These are phyloP conservation scores for Uromys caudimaculatus DNA, from an alignment of 2,797 vertebrate species.

Conservation along the genomic window DNA sequence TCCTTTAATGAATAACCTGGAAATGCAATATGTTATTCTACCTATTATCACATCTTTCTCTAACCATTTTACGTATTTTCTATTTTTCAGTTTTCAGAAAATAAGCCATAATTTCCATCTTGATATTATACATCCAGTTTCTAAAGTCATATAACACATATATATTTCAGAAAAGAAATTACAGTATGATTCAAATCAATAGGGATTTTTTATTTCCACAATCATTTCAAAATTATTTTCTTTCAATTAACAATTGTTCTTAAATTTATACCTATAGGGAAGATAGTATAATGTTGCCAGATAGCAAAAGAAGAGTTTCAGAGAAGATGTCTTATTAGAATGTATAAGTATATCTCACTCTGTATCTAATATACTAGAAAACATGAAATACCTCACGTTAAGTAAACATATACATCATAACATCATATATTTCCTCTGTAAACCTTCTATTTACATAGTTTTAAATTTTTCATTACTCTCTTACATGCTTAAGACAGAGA, in stretches of 20 bases:
- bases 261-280: neutral
- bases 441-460: slow-evolving; percentile 5
- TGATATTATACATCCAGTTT: neutral
- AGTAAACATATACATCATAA: slow-evolving; percentile 12
- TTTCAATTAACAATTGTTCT: neutral
- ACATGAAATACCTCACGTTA: neutral
- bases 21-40: slow-evolving; percentile 37
- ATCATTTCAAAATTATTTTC: neutral
- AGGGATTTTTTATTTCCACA: neutral
- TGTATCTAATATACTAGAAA: neutral
- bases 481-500: slow-evolving; percentile 37
- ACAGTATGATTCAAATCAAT: neutral
- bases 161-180: neutral
- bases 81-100: slow-evolving; percentile 27
- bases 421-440: neutral
- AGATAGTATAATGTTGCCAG: neutral
- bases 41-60: slow-evolving; percentile 8
- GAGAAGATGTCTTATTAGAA: neutral
- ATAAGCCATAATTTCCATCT: neutral
- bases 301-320: neutral
- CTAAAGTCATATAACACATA: neutral
- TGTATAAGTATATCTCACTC: neutral
- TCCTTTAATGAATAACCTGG: neutral
- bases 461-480: neutral
- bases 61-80: neutral